These are phyloP conservation scores for Centropyge bicolor DNA, from an alignment of 2,797 vertebrate species.

Conservation along the genomic window DNA sequence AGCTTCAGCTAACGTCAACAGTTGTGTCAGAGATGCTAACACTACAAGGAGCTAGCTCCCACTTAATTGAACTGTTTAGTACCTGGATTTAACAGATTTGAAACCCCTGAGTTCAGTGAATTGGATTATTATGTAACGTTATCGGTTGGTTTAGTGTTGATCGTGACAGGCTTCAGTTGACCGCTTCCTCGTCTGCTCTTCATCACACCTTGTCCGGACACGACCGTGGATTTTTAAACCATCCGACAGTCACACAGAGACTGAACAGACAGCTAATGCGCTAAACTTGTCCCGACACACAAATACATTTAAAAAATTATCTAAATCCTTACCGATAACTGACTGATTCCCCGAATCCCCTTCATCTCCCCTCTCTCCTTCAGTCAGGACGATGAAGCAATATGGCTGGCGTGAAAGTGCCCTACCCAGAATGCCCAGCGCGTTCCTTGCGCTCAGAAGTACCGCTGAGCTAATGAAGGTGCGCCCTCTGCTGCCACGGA, in stretches of 20 bases:
- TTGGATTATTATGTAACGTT: neutral
- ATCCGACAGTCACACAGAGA: neutral
- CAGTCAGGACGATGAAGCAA: slow-evolving; percentile 70
- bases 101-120: fast-evolving
- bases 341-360: slow-evolving; percentile 84
- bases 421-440: slow-evolving; percentile 83
- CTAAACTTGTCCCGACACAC: neutral
- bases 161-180: slow-evolving; percentile 11
- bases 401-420: slow-evolving; percentile 82
- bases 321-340: slow-evolving; percentile 79
- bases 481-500: slow-evolving; percentile 64
- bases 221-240: neutral
- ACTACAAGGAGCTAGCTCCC: neutral
- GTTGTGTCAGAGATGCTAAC: neutral
- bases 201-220: slow-evolving; percentile 22
- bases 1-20: neutral
- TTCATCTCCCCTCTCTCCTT: slow-evolving; percentile 85
- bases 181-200: slow-evolving; percentile 39
- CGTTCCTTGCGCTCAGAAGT: neutral
- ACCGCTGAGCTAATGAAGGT: fast-evolving
- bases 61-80: too few relatives aligned
- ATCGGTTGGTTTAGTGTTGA: neutral
- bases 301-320: fast-evolving
- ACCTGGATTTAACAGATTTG: too few relatives aligned
- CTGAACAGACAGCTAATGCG: fast-evolving